These are phyloP conservation scores for Cacatua alba DNA, from an alignment of 2,113 vertebrate genomes.

Conservation along the genomic window DNA sequence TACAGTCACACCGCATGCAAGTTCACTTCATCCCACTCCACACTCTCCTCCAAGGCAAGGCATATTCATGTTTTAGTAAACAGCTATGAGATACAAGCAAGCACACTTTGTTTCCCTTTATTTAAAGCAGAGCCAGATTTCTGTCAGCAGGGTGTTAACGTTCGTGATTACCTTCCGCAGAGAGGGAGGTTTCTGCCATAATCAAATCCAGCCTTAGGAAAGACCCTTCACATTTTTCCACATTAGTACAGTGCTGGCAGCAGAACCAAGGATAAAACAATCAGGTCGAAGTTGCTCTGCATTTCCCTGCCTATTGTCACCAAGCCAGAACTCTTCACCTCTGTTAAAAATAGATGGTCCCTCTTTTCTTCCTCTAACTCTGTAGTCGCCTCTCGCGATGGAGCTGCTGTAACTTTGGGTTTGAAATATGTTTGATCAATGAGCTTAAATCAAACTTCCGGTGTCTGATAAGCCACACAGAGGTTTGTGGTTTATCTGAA, in stretches of 20 bases:
- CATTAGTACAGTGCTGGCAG: background rate
- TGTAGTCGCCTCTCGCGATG: background rate
- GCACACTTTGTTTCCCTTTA: background rate
- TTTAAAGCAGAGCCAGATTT: background rate
- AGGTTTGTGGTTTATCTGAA: fast-evolving
- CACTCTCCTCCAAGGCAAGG: background rate
- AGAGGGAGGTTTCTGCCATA: background rate
- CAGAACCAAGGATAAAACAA: background rate
- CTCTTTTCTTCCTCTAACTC: background rate
- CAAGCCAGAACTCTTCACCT: background rate
- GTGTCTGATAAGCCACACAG: background rate
- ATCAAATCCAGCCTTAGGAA: background rate
- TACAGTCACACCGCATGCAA: background rate
- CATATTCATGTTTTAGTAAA: background rate
- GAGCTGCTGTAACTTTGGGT: background rate
- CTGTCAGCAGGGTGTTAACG: background rate
- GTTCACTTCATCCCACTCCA: background rate
- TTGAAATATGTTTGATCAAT: background rate
- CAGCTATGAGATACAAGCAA: fast-evolving
- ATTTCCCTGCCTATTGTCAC: background rate
- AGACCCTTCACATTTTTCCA: background rate
- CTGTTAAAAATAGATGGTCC: background rate
- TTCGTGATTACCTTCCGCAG: background rate
- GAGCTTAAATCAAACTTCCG: background rate
- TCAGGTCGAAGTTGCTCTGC: background rate